Conservation (phyloP, 2,797 vertebrate species). For the Coendou prehensilis region DNA sequence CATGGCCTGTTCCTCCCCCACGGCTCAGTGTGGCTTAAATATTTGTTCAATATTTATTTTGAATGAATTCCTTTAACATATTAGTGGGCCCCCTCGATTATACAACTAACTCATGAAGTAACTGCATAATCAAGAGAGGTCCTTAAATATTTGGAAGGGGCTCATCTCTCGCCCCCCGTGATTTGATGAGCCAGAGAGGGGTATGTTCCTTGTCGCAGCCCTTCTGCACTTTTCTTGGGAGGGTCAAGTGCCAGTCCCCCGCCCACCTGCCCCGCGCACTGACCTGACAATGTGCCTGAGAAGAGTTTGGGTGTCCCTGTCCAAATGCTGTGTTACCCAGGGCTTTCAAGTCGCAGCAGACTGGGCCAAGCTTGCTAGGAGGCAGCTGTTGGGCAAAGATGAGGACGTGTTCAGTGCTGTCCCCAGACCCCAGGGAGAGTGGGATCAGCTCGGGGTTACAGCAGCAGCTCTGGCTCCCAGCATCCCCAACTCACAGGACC, state of each 20-base stretch:
- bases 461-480: neutral
- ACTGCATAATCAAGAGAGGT: slow-evolving; percentile 61
- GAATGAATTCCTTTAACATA: slow-evolving; percentile 76
- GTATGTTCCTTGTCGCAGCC: neutral
- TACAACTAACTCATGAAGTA: slow-evolving; percentile 77
- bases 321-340: neutral
- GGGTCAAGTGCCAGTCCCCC: rapidly evolving
- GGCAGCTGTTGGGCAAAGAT: neutral
- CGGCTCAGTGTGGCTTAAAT: neutral
- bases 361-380: neutral
- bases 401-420: neutral
- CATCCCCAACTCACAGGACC: no score
- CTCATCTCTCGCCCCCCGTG: neutral
- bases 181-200: neutral
- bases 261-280: rapidly evolving
- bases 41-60: slow-evolving; percentile 77
- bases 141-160: slow-evolving; percentile 7
- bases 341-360: neutral
- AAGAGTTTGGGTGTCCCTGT: neutral
- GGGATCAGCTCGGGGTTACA: rapidly evolving
- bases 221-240: neutral
- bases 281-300: neutral
- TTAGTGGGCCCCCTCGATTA: slow-evolving; percentile 75
- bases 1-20: neutral
- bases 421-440: neutral